These are phyloP conservation scores for Aurelia sp. DNA, from an alignment of 30 jellyfish, hydroid and myxozoan genomes.

Conservation along the genomic window DNA sequence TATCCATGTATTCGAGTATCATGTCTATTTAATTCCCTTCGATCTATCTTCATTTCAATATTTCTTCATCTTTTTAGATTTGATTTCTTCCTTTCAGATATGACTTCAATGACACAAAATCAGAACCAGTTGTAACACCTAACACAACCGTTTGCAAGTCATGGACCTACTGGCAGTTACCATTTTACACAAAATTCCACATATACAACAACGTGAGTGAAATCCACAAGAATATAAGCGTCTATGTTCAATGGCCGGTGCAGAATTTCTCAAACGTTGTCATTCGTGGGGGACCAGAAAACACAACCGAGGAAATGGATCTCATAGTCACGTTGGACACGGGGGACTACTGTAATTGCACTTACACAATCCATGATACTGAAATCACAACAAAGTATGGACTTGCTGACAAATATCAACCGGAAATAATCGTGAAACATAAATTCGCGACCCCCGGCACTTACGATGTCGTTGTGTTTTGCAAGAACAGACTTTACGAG, in stretches of 20 bases:
- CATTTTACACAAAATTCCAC: slow-evolving; percentile 18
- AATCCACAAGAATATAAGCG: slow-evolving; percentile 6
- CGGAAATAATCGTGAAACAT: slow-evolving; percentile 17
- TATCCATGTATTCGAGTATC: too few species aligned
- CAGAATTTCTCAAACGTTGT: slow-evolving; percentile 50
- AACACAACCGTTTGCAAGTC: slow-evolving; percentile 33
- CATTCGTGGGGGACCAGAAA: slow-evolving; percentile 77
- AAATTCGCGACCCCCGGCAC: slow-evolving; percentile 73
- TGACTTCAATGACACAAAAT: slow-evolving; percentile 48
- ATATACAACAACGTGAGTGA: slow-evolving; percentile 59
- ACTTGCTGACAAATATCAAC: background rate
- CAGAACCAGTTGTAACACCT: slow-evolving; percentile 37
- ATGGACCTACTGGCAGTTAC: slow-evolving; percentile 54
- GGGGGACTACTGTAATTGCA: slow-evolving; percentile 84
- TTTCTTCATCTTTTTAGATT: too few species aligned
- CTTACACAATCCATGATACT: slow-evolving; percentile 58
- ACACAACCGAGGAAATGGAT: slow-evolving; percentile 73
- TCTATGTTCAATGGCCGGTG: slow-evolving; percentile 72
- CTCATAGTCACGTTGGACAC: slow-evolving; percentile 25
- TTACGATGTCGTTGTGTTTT: slow-evolving; percentile 38
- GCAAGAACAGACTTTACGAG: slow-evolving; percentile 71
- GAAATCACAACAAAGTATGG: background rate
- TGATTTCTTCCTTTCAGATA: slow-evolving; percentile 22
- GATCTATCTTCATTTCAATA: too few species aligned
- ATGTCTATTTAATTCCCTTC: too few species aligned